Evolutionary conservation across 2,113 vertebrate genomes (phyloP), one percentile per base, ranked within the genome.

Genomic region (Hemichromis elongatus): DNA sequence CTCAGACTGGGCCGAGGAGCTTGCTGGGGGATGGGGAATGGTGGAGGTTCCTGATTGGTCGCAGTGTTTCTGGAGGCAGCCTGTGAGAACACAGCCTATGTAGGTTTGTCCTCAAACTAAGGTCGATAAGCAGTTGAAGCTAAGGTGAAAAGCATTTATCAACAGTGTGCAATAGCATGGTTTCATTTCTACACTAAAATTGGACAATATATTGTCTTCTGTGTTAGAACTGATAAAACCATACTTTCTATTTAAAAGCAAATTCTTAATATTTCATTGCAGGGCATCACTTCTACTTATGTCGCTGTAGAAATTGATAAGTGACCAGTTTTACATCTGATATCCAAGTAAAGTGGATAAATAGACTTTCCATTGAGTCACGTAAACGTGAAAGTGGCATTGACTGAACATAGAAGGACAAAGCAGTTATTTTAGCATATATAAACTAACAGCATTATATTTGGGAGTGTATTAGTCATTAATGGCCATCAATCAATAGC

Each of bases 1-100:
- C 86, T 91, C 81, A 88, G 90, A 94, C 90, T 89, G 86, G 90
- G 73, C 90, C 11, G n/a, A 53, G 12, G 9, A 77, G 85, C 84
- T 91, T 85, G 21, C 28, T 16, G 81, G 77, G 77, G 83, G 33
- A 26, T 37, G 82, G 90, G 86, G 85, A 81, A 63, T 3, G 9
- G 70, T 14, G 28, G 66, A 75, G 54, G 33, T 35, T 40, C 24
- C 53, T 68, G 77, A 88, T 92, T 90, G 92, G 90, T 13, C 40
- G 35, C 8, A 2, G 77, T 6, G 52, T 35, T 89, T 89, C 50
- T 37, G 30, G 68, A 90, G 79, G 82, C 87, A 90, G 86, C 81
- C 57, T 53, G 79, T 80, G 59, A 89, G 80, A 91, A 55, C 16
- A 30, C 82, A 85, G 86, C 75, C 50, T 19, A 57, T 52, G 66